These are phyloP conservation scores for Holacanthella duospinosa DNA, from an alignment of 2,888 invertebrate genomes.

Conservation along the genomic window DNA sequence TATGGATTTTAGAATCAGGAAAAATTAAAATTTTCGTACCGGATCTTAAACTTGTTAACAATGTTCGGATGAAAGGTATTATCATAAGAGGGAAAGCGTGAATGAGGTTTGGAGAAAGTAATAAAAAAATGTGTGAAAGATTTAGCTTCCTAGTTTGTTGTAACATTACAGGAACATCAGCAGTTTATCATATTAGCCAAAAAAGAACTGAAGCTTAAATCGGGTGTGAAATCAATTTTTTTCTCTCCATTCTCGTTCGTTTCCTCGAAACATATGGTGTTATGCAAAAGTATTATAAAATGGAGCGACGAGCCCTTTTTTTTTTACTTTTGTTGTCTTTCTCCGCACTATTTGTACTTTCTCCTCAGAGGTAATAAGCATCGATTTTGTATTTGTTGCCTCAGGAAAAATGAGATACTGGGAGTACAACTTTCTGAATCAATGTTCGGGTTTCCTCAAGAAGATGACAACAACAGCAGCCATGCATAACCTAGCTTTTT, in stretches of 20 bases:
- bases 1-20: too few relatives aligned
- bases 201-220: slow-evolving; percentile 10
- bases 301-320: not conserved
- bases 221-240: slow-evolving; percentile 21
- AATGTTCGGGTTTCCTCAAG: too few relatives aligned
- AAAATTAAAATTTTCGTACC: too few relatives aligned
- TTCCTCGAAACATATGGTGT: not conserved
- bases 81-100: too few relatives aligned
- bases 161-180: not conserved
- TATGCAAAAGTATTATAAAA: not conserved
- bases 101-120: too few relatives aligned
- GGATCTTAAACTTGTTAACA: too few relatives aligned
- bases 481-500: too few relatives aligned
- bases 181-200: slow-evolving; percentile 3
- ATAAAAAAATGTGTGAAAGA: too few relatives aligned
- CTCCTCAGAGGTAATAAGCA: not conserved
- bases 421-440: too few relatives aligned
- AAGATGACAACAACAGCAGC: too few relatives aligned
- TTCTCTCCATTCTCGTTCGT: not conserved
- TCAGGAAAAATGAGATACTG: not conserved
- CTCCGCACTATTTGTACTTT: not conserved
- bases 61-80: too few relatives aligned
- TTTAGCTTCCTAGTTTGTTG: not conserved
- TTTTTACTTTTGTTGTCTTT: too few relatives aligned
- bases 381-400: not conserved